Conservation (phyloP, 2,888 invertebrate species). For the Cyclophora punctaria region DNA sequence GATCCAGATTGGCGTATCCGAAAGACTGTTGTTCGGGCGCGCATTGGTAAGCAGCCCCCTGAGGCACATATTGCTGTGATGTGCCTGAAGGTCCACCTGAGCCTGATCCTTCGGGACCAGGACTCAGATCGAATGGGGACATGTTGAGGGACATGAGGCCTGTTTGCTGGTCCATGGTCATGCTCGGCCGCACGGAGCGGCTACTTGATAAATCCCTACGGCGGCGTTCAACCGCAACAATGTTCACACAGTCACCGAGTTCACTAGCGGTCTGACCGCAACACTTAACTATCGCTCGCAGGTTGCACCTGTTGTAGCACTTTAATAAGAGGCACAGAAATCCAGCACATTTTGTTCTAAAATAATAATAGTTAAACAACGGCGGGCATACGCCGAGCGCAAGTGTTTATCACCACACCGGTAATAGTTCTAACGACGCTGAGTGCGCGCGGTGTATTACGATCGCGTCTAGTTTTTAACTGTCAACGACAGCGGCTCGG, state of each 20-base stretch:
- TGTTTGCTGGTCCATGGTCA: constrained; percentile 88
- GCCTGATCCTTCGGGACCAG: constrained; percentile 82
- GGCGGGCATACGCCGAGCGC: constrained; percentile 32
- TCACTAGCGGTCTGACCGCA: constrained; percentile 72
- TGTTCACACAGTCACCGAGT: constrained; percentile 73
- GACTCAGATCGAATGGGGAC: constrained; percentile 87
- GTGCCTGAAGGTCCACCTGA: constrained; percentile 68
- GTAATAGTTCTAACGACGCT: constrained; percentile 37
- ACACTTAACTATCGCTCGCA: constrained; percentile 69
- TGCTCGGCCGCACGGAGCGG: constrained; percentile 70
- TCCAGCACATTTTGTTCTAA: constrained; percentile 69
- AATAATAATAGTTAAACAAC: constrained; percentile 22
- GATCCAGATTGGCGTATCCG: constrained; percentile 76
- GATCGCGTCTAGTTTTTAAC: constrained; percentile 45
- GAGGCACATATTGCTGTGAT: constrained; percentile 74
- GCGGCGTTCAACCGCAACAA: constrained; percentile 70
- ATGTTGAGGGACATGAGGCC: constrained; percentile 91
- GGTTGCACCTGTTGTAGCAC: constrained; percentile 72
- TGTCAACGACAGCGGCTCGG: constrained; percentile 42
- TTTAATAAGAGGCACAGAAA: constrained; percentile 61
- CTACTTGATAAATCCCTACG: constrained; percentile 60
- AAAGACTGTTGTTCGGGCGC: constrained; percentile 68
- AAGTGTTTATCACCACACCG: constrained; percentile 32
- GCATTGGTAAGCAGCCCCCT: constrained; percentile 67
- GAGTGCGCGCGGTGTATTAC: constrained; percentile 57